These are phyloP conservation scores for Nasonia giraulti DNA, from an alignment of 1,140 invertebrate species.

Conservation along the genomic window DNA sequence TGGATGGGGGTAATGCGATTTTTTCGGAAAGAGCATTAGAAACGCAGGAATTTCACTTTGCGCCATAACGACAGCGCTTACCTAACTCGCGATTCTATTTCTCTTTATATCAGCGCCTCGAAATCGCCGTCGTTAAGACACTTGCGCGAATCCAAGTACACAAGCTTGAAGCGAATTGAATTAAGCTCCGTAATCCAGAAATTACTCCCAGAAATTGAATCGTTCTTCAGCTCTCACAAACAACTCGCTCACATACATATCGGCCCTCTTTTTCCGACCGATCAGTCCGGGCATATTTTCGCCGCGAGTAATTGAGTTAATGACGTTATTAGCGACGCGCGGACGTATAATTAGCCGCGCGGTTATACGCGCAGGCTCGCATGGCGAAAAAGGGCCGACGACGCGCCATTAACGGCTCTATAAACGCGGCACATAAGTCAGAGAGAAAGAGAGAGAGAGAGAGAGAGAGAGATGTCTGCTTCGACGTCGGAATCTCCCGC, in stretches of 20 bases:
- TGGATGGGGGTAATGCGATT: neutral
- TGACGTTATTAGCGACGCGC: conserved; percentile 63
- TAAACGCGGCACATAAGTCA: neutral
- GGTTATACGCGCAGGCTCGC: conserved; percentile 60
- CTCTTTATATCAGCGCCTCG: no score
- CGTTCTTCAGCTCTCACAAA: no score
- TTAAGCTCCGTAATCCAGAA: no score
- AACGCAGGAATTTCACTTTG: no score
- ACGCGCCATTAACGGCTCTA: neutral
- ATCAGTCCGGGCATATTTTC: neutral
- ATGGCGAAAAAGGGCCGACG: conserved; percentile 5
- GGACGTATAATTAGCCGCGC: conserved; percentile 59
- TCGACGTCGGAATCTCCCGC: neutral
- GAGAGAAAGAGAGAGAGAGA: neutral
- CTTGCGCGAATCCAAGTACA: no score
- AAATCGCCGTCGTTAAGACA: no score
- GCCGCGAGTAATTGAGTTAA: conserved; percentile 63
- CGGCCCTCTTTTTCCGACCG: neutral
- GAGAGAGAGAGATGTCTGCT: neutral
- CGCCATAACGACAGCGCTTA: no score
- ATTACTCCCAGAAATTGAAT: no score
- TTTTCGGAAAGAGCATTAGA: neutral
- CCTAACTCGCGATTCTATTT: no score
- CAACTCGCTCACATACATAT: no score
- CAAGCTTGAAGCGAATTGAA: no score